Base-by-base conservation (phyloP, 2,113 vertebrate genomes). In the Perca schrenkii region DNA sequence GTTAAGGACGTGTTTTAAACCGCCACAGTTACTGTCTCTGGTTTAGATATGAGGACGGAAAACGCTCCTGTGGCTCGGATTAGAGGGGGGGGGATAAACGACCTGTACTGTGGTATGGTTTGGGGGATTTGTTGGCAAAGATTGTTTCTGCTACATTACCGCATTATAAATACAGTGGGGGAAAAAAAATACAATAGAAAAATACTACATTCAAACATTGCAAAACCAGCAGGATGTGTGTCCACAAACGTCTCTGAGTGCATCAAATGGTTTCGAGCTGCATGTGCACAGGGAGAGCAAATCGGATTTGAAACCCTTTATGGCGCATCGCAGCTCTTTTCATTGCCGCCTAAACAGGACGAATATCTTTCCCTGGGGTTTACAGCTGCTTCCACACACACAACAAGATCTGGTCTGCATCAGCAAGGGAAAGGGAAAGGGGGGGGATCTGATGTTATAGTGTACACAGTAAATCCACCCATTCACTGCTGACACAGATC, bases 341-440 rank as follows among this genome's bases (percentile, higher is more conserved):
- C 58, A 34, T 36, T 6, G 19, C 63, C 11, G 57, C 69, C 50
- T 78, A 28, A 86, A 74, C 58, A 53, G 50, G 50, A 82, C 34
- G 12, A 14, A 74, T 47, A 21, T 6, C n/a, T 65, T 0, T 72
- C 63, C 19, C 62, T 0, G 16, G 61, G 67, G 73, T 72, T 40
- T 67, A 21, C 14, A 5, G 71, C 56, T 14, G 31, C 52, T 13
- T 68, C 36, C 63, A 28, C 57, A 40, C 21, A 56, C 19, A 40
- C 60, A 4, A 50, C 60, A 7, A 58, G 10, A 66, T 57, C 40
- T 64, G 60, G 50, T 57, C 25, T 57, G 58, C 60, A 22, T 65
- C 58, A 50, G 13, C 25, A 2, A 34, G n/a, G 47, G 8, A 52
- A 52, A 40, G 8, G 40, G 1, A 8, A 8, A 8, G 17, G 57